phyloP scores from a whole-genome alignment of 2,888 invertebrate genomes.

The Nysson spinosus region DNA sequence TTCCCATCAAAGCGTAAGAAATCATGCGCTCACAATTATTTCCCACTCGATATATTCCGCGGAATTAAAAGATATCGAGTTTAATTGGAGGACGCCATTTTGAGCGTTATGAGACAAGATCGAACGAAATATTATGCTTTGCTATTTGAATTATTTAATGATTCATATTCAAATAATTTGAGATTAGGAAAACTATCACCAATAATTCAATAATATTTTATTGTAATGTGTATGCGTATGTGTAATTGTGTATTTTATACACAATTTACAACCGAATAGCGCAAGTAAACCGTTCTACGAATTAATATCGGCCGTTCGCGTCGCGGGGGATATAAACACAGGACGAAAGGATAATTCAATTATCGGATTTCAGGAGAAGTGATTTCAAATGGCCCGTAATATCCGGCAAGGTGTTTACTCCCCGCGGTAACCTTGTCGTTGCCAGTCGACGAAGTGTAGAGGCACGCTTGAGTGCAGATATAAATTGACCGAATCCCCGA shows the following conservation, averaged over 20 bases:
- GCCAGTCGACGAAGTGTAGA: conserved; percentile 10
- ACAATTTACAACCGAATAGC: too few species aligned
- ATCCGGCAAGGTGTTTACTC: conserved; percentile 28
- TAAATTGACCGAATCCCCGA: conserved; percentile 44
- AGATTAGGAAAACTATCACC: too few species aligned
- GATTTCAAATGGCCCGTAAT: conserved; percentile 27
- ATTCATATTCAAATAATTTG: background rate
- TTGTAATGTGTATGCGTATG: too few species aligned
- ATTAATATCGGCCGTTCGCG: too few species aligned
- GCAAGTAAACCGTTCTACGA: too few species aligned
- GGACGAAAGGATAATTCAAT: conserved; percentile 26
- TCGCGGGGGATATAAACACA: conserved; percentile 1
- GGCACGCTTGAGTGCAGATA: conserved; percentile 42
- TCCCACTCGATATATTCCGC: conserved; percentile 3
- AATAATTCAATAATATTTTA: too few species aligned
- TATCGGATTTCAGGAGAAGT: conserved; percentile 17
- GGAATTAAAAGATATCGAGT: conserved; percentile 2
- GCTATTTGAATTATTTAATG: background rate
- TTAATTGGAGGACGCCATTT: too few species aligned
- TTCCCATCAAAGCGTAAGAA: conserved; percentile 9
- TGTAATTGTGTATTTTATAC: too few species aligned
- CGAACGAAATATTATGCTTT: too few species aligned
- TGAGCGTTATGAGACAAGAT: too few species aligned
- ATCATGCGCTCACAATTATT: conserved; percentile 6
- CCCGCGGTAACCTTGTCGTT: too few species aligned